Base-by-base conservation (phyloP, 2,797 vertebrate species). In the Salarias fasciatus region DNA sequence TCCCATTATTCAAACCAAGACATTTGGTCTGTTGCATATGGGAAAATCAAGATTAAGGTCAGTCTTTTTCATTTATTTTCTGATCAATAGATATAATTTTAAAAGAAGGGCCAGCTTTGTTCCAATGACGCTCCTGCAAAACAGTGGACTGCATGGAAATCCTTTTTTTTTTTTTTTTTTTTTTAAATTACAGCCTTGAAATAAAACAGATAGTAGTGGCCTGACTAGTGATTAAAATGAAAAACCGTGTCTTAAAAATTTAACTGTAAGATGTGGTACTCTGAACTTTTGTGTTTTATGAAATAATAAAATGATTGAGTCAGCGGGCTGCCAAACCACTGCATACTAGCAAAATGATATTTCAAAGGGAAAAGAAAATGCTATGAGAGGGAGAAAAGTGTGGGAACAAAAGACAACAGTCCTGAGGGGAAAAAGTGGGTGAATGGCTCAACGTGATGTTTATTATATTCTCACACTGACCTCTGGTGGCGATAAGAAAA, bases 401-500 rank as follows among this genome's bases (percentile, higher is more conserved):
- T 14, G 10, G 31, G 40, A 42, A 43, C 1, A 37, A 46, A n/a
- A 4, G 12, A 41, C 11, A 47, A 9, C 10, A 47, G 18, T 58
- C 53, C 31, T 31, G 42, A 45, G 18, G 3, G 15, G n/a, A 37
- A 53, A 54, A 3, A 55, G 31, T 44, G 15, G 30, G 18, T 38
- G 49, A 47, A 51, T 35, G 41, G 48, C 64, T 72, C 53, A 30
- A 38, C 45, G 48, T 58, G 46, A 68, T 70, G 40, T 30, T 2
- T 72, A 66, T 44, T 42, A 41, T 5, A 63, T 40, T 51, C 43
- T 45, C 36, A 92, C 43, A 86, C 73, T 90, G 89, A 74, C 83
- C 85, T 84, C 91, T 90, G 58, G 74, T 89, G 91, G 85, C 10
- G 29, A 8, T 18, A 31, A n/a, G n/a, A n/a, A 4, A 35, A 35